Conservation (phyloP, 1,140 invertebrate species). For the Copidosoma floridanum region DNA sequence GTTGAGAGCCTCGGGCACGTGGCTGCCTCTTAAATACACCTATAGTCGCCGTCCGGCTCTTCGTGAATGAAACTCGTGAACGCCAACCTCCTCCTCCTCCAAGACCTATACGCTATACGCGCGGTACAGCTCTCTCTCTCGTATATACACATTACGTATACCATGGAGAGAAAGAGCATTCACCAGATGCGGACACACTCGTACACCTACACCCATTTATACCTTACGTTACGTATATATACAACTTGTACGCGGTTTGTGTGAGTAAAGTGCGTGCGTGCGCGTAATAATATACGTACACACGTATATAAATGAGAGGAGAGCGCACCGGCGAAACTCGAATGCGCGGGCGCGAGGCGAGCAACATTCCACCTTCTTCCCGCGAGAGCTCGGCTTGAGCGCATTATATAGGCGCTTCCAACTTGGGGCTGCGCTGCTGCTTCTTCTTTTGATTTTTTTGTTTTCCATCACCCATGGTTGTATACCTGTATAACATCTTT, state of each 20-base stretch:
- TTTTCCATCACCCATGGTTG: conserved; percentile 28
- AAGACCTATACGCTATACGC: not conserved
- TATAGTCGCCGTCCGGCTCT: conserved; percentile 24
- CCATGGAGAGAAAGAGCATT: not conserved
- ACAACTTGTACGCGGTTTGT: not conserved
- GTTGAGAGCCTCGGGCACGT: conserved; percentile 52
- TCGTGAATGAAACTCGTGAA: conserved; percentile 47
- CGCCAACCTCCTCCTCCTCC: not conserved
- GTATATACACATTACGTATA: too few relatives aligned
- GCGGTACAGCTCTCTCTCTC: not conserved
- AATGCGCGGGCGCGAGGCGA: conserved; percentile 46
- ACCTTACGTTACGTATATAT: too few relatives aligned
- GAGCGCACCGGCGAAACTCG: conserved; percentile 21
- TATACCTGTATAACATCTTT: too few relatives aligned
- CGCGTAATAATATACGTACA: not conserved
- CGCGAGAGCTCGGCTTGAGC: too few relatives aligned
- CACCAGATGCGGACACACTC: not conserved
- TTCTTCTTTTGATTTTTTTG: conserved; percentile 23
- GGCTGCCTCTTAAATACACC: conserved; percentile 32
- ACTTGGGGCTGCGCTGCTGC: conserved; percentile 31
- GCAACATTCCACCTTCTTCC: conserved; percentile 48
- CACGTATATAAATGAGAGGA: not conserved
- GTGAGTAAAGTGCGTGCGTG: not conserved
- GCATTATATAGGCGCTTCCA: too few relatives aligned
- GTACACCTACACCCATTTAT: too few relatives aligned